Evolutionary conservation across 2,113 vertebrate genomes (phyloP).

Genomic region (Brachionichthys hirsutus): DNA sequence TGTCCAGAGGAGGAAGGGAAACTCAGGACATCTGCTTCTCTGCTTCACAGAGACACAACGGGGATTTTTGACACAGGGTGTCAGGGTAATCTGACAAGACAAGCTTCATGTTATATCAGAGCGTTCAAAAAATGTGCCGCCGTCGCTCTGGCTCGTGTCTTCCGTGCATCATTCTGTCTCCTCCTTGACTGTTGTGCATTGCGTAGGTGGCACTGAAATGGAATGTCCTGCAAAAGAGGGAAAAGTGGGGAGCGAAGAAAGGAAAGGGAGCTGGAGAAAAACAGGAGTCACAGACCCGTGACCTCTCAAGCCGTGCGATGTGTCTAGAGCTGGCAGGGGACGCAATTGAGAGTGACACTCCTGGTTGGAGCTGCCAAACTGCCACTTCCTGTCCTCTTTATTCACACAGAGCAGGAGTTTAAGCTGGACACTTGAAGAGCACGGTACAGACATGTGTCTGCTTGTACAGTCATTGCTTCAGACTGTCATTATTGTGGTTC

Average conservation of each 20-base stretch:
- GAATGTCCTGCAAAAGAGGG: constrained; percentile 60
- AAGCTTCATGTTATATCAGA: constrained; percentile 76
- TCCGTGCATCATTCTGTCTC: constrained; percentile 72
- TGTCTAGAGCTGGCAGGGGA: constrained; percentile 81
- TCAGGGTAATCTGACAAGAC: constrained; percentile 79
- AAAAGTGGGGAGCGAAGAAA: constrained; percentile 39
- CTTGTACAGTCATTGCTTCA: constrained; percentile 70
- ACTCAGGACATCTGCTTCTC: constrained; percentile 73
- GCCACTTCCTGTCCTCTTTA: constrained; percentile 83
- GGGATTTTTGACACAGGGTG: constrained; percentile 71
- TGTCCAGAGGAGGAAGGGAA: constrained; percentile 80
- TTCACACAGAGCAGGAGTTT: constrained; percentile 79
- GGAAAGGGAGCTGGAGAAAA: constrained; percentile 25
- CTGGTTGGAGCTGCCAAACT: constrained; percentile 84
- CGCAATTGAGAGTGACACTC: constrained; percentile 81
- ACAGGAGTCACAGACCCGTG: constrained; percentile 68
- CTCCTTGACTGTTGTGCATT: constrained; percentile 55
- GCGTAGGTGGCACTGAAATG: constrained; percentile 68
- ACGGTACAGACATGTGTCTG: constrained; percentile 81
- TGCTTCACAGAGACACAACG: constrained; percentile 63
- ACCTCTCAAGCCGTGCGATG: constrained; percentile 74
- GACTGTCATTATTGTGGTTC: constrained; percentile 76
- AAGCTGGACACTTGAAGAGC: constrained; percentile 77
- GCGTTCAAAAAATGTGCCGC: constrained; percentile 67
- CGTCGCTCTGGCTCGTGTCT: constrained; percentile 65